Percentiles rank a stretch among this genome's conserved stretches.
Conservation (phyloP, 2,888 invertebrate species). For the Iphiclides podalirius region DNA sequence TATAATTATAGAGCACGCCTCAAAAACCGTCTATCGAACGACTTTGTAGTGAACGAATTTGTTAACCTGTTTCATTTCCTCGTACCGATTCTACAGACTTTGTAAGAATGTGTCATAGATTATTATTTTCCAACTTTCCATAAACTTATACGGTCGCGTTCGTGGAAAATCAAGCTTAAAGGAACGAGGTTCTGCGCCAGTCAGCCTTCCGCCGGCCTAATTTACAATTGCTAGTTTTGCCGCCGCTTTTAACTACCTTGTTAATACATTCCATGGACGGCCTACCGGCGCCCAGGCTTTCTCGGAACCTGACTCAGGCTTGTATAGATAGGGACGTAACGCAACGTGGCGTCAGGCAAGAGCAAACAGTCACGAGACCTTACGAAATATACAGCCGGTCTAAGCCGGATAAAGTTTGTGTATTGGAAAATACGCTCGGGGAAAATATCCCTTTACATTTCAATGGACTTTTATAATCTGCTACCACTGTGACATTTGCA, state of each 20-base stretch:
- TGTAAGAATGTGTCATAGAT: background rate
- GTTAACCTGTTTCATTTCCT: background rate
- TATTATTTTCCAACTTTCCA: background rate
- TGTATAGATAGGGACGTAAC: too few relatives aligned
- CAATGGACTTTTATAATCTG: too few relatives aligned
- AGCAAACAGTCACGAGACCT: background rate
- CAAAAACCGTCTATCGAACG: too few relatives aligned
- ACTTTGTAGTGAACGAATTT: background rate
- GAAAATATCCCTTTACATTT: too few relatives aligned
- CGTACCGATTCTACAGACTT: background rate
- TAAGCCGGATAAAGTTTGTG: background rate
- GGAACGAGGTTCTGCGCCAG: background rate
- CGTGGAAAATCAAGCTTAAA: background rate
- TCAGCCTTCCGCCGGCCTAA: background rate
- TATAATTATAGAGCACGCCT: too few relatives aligned
- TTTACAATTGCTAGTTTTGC: too few relatives aligned
- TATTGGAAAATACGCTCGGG: background rate
- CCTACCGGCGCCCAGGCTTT: conserved; percentile 11
- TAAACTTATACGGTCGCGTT: background rate
- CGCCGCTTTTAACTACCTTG: too few relatives aligned
- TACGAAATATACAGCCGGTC: background rate
- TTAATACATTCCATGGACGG: too few relatives aligned
- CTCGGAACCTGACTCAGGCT: conserved; percentile 12
- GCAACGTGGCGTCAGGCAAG: conserved; percentile 1
- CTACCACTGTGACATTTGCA: too few relatives aligned